Evolutionary conservation across 2,113 vertebrate genomes (phyloP), one percentile per base, ranked within the genome.

Genomic region (Plestiodon gilberti): DNA sequence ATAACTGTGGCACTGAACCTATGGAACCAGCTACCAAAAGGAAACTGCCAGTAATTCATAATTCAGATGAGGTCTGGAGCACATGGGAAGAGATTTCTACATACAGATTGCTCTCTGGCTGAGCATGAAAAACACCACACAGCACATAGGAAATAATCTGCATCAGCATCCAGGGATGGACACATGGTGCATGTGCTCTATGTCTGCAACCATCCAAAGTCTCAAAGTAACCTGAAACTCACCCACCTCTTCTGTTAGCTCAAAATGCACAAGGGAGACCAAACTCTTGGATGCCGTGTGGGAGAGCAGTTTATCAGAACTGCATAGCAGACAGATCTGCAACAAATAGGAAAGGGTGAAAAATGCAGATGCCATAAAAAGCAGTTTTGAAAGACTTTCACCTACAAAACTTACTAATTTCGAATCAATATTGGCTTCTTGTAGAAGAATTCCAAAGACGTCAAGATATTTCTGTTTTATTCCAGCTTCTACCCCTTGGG

Each of bases 271-370:
- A 77, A 96, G 95, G 3, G 94, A 80, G 1, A 97, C 97, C 4
- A 96, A 95, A 77, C 93, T 95, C 92, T 97, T 97, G 2, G 97
- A 96, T 79, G 98, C 96, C 91, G 98, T 94, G 92, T 99, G 97
- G 89, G 97, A 95, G 17, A 98, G 73, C 30, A 98, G 91, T 69
- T 85, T 96, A 81, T 99, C 97, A 0, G 87, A 38, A 79, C 73
- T 92, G 48, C 82, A 61, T 1, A 94, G 93, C 90, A 92, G 74
- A n/a, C 14, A 89, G 82, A 96, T 91, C 98, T 99, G 93, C 1
- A 88, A 1, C 18, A 82, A 83, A 40, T 22, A 14, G 25, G 25
- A 75, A 17, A 15, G 28, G 0, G 1, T 0, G 23, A 62, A 87
- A 84, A 88, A 62, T 1, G 30, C 59, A 89, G 76, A 55, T 3